These are phyloP conservation scores for Aspidapion aeneum DNA, from an alignment of 2,888 invertebrate genomes.

Conservation along the genomic window DNA sequence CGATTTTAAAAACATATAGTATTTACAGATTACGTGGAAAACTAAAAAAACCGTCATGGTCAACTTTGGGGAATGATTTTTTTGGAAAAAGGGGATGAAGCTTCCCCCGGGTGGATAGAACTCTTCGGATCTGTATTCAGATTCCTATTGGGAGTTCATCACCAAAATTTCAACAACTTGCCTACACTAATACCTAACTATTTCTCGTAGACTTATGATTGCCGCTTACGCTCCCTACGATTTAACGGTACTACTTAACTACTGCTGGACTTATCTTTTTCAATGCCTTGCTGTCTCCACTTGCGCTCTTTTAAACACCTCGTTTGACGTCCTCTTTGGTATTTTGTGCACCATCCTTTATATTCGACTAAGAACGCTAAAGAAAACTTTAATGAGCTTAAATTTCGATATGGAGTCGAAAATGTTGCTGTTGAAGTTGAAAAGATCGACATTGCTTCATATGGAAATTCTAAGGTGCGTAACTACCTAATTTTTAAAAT, in stretches of 20 bases:
- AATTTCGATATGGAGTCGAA: background rate
- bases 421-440: background rate
- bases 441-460: background rate
- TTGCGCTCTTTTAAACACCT: background rate
- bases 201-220: background rate
- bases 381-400: background rate
- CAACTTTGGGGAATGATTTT: too few relatives aligned
- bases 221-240: background rate
- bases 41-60: too few relatives aligned
- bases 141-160: too few relatives aligned
- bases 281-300: background rate
- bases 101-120: too few relatives aligned
- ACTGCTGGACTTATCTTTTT: slow-evolving; percentile 1
- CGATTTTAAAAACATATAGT: too few relatives aligned
- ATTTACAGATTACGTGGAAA: too few relatives aligned
- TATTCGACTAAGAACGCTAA: background rate
- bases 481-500: too few relatives aligned
- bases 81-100: too few relatives aligned
- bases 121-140: too few relatives aligned
- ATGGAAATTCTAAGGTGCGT: slow-evolving; percentile 2
- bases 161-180: too few relatives aligned
- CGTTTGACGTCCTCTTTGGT: background rate
- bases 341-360: slow-evolving; percentile 5
- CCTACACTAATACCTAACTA: too few relatives aligned
- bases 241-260: background rate